These are phyloP conservation scores for Cybosia mesomella DNA, from an alignment of 2,888 invertebrate genomes.

Conservation along the genomic window DNA sequence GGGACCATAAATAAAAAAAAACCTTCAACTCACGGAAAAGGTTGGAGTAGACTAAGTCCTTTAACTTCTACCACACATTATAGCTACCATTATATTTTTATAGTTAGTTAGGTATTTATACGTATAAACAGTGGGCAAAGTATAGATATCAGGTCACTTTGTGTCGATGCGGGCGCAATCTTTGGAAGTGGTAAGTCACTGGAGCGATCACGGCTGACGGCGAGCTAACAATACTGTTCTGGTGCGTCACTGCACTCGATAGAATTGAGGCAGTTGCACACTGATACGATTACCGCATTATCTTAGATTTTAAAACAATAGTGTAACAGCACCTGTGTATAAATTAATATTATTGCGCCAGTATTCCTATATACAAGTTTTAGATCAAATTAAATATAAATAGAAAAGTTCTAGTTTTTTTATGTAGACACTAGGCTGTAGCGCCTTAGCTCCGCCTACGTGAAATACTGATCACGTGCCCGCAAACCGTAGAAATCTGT, in stretches of 20 bases:
- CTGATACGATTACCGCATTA: conserved; percentile 5
- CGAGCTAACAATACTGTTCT: conserved; percentile 68
- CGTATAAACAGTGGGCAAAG: neutral
- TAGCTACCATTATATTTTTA: neutral
- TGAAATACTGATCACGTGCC: too few species aligned
- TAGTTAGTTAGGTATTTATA: too few species aligned
- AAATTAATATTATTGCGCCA: too few species aligned
- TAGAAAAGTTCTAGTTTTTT: too few species aligned
- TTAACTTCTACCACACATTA: neutral
- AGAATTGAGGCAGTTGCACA: conserved; percentile 46
- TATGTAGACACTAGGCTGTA: too few species aligned
- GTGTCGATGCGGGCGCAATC: conserved; percentile 67
- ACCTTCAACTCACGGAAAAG: neutral
- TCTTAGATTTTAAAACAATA: neutral
- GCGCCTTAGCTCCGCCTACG: too few species aligned
- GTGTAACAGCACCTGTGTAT: too few species aligned
- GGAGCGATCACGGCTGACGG: conserved; percentile 60
- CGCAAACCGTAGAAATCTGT: too few species aligned
- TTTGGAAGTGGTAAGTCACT: conserved; percentile 72
- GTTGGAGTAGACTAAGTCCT: neutral
- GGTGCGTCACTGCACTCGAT: conserved; percentile 55
- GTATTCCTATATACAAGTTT: too few species aligned
- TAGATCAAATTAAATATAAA: too few species aligned
- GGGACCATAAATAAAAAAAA: too few species aligned
- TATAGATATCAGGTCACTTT: conserved; percentile 51